phyloP scores from a whole-genome alignment of 1,140 invertebrate genomes.

The Drosophila auraria region DNA sequence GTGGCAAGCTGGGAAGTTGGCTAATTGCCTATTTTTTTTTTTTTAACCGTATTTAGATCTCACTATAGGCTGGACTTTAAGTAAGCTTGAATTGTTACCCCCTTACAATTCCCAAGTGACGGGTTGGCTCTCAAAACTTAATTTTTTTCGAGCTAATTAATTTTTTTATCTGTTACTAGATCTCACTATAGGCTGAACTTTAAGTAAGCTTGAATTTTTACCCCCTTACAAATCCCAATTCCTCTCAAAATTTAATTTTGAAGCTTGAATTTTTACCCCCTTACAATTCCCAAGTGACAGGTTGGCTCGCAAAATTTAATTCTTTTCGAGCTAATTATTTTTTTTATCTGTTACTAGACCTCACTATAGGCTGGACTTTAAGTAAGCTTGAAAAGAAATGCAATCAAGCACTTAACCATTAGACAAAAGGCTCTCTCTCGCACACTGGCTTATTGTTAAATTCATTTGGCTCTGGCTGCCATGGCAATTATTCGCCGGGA shows the following conservation, averaged over 20 bases:
- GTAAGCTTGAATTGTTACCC: background rate
- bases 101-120: too few species aligned
- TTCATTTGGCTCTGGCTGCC: constrained; percentile 45
- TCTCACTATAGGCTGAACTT: background rate
- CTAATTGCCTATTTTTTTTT: too few species aligned
- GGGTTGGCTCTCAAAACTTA: too few species aligned
- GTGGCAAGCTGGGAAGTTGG: too few species aligned
- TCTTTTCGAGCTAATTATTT: too few species aligned
- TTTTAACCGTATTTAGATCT: background rate
- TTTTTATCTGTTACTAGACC: background rate
- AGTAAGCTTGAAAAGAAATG: background rate
- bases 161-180: background rate
- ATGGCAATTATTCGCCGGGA: constrained; percentile 62
- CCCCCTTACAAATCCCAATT: too few species aligned
- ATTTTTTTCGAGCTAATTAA: too few species aligned
- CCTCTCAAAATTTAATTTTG: too few species aligned
- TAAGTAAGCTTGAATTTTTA: background rate
- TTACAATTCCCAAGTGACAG: too few species aligned
- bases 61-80: background rate
- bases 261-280: background rate
- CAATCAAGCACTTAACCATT: constrained; percentile 20
- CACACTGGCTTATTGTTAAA: constrained; percentile 43
- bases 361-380: background rate
- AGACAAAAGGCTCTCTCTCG: background rate
- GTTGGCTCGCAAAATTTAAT: too few species aligned